Percentiles rank a stretch among this genome's conserved stretches.
Conservation (phyloP, 1,140 invertebrate species). For the Drosophila lowei region DNA sequence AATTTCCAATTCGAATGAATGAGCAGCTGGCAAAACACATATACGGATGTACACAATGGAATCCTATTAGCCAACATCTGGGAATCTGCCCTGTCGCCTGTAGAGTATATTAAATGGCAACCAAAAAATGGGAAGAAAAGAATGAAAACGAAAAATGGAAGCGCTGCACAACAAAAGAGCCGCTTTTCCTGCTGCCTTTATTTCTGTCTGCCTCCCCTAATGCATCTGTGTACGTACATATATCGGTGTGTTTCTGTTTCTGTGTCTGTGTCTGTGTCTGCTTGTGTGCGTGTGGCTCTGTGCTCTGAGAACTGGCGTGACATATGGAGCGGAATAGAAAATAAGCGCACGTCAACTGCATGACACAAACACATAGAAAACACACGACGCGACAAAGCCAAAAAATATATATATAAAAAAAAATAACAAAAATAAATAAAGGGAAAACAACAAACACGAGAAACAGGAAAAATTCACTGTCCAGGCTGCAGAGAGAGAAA, state of each 20-base stretch:
- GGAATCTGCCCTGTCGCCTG: not conserved
- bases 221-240: slow-evolving; percentile 1
- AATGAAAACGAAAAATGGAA: slow-evolving; percentile 36
- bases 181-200: not conserved
- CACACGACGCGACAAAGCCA: slow-evolving; percentile 71
- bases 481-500: not conserved
- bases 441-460: too few species aligned
- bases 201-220: not conserved
- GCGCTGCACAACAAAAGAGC: slow-evolving; percentile 49
- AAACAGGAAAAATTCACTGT: too few species aligned
- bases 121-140: slow-evolving; percentile 22
- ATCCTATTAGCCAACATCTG: too few species aligned
- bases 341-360: slow-evolving; percentile 81
- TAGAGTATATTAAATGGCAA: slow-evolving; percentile 24
- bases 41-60: too few species aligned
- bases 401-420: slow-evolving; percentile 47
- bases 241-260: slow-evolving; percentile 17
- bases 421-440: slow-evolving; percentile 6
- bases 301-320: slow-evolving; percentile 51
- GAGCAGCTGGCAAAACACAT: too few species aligned
- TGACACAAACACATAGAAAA: slow-evolving; percentile 76
- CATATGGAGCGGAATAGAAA: slow-evolving; percentile 81
- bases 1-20: too few species aligned
- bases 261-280: slow-evolving; percentile 19
- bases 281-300: slow-evolving; percentile 9